Evolutionary conservation across 2,888 invertebrate species (phyloP).

Genomic region (Zonitis immaculata): DNA sequence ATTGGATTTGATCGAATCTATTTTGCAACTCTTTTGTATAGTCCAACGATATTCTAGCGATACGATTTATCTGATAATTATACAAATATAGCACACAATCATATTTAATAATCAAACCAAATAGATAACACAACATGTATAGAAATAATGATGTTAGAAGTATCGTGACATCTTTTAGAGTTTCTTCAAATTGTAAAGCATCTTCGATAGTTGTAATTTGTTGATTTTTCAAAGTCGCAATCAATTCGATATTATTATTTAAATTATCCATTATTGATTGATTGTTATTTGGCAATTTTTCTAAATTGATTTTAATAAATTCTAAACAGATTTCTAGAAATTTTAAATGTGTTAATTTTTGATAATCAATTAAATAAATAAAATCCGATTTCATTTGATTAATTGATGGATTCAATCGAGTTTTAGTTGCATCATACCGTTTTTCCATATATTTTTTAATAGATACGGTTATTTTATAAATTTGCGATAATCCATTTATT

Average conservation of each 20-base stretch:
- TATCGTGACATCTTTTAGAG: background rate
- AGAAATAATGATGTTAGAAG: background rate
- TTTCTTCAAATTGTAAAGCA: background rate
- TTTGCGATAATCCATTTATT: background rate
- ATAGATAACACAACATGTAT: background rate
- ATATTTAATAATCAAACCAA: background rate
- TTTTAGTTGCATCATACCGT: background rate
- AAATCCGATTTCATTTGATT: background rate
- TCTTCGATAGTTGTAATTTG: background rate
- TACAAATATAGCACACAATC: background rate
- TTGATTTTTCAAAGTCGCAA: background rate
- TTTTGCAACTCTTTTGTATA: background rate
- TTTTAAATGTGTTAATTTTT: background rate
- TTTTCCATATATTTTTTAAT: background rate
- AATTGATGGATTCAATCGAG: background rate
- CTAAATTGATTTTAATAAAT: background rate
- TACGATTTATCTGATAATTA: background rate
- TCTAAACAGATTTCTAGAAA: background rate
- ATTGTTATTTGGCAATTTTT: background rate
- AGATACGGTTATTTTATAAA: background rate
- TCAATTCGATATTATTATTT: background rate
- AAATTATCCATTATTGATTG: background rate
- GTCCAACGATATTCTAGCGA: background rate
- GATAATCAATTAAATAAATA: background rate
- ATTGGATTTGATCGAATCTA: background rate